Evolutionary conservation across 2,888 invertebrate genomes (phyloP).

Genomic region (Platerodrilus igneus): DNA sequence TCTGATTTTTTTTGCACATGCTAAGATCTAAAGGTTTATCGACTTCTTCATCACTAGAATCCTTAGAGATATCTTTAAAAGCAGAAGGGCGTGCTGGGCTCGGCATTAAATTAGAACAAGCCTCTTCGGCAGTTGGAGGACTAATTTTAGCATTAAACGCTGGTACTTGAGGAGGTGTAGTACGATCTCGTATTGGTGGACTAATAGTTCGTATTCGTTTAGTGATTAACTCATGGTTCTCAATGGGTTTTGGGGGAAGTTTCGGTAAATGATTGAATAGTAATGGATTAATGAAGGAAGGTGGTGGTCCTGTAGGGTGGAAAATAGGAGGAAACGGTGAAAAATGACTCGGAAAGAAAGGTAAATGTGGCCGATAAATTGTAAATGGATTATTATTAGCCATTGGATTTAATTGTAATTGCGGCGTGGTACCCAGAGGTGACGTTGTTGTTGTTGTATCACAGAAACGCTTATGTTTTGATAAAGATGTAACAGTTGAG

Average conservation of each 20-base stretch:
- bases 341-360: slow-evolving; percentile 63
- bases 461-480: slow-evolving; percentile 95
- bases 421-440: slow-evolving; percentile 39
- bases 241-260: slow-evolving; percentile 50
- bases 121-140: slow-evolving; percentile 64
- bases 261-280: slow-evolving; percentile 56
- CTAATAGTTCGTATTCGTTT: slow-evolving; percentile 27
- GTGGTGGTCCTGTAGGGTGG: slow-evolving; percentile 49
- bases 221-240: slow-evolving; percentile 42
- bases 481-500: slow-evolving; percentile 83
- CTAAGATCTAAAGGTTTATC: slow-evolving; percentile 75
- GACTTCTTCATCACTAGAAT: slow-evolving; percentile 46
- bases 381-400: slow-evolving; percentile 56
- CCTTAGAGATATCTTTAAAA: slow-evolving; percentile 39
- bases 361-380: slow-evolving; percentile 62
- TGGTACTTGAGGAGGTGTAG: slow-evolving; percentile 56
- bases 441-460: slow-evolving; percentile 65
- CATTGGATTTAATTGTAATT: slow-evolving; percentile 39
- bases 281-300: slow-evolving; percentile 60
- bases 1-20: slow-evolving; percentile 47
- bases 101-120: slow-evolving; percentile 53
- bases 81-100: slow-evolving; percentile 61
- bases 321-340: slow-evolving; percentile 44
- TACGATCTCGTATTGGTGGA: slow-evolving; percentile 47
- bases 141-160: slow-evolving; percentile 54